phyloP scores from a whole-genome alignment of 2,113 vertebrate genomes.

The Oriolus oriolus region DNA sequence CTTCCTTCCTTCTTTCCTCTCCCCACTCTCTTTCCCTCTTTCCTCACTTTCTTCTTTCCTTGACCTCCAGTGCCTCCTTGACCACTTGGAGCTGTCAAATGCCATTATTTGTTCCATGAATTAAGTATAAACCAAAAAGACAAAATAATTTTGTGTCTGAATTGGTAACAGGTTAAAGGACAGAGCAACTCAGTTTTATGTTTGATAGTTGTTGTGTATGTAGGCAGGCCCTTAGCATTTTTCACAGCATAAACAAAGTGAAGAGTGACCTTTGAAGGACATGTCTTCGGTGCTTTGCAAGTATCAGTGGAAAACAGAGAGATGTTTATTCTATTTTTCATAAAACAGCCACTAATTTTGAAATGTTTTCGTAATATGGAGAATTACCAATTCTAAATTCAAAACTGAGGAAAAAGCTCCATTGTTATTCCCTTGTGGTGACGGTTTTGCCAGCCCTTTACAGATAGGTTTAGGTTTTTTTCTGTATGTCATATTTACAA shows the following conservation, averaged over 20 bases:
- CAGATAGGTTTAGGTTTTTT: rapidly evolving
- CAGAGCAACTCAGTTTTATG: neutral
- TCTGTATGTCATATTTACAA: neutral
- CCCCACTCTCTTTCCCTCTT: neutral
- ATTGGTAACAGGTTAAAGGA: neutral
- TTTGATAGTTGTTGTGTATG: neutral
- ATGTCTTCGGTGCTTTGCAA: neutral
- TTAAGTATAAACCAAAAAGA: neutral
- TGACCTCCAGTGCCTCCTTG: neutral
- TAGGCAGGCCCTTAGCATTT: neutral
- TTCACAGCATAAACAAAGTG: neutral
- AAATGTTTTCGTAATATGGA: neutral
- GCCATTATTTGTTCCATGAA: neutral
- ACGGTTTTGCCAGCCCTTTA: neutral
- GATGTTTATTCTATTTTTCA: neutral
- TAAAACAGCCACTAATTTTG: neutral
- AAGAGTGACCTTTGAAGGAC: neutral
- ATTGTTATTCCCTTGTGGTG: neutral
- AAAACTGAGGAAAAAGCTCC: neutral
- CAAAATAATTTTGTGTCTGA: neutral
- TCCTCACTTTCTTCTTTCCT: neutral
- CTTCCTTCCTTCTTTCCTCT: neutral
- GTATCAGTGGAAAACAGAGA: neutral
- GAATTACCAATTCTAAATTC: neutral
- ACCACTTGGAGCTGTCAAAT: neutral